Percentiles rank a stretch among this genome's conserved stretches.
Conservation (phyloP, 2,888 invertebrate species). For the Galerucella calmariensis region DNA sequence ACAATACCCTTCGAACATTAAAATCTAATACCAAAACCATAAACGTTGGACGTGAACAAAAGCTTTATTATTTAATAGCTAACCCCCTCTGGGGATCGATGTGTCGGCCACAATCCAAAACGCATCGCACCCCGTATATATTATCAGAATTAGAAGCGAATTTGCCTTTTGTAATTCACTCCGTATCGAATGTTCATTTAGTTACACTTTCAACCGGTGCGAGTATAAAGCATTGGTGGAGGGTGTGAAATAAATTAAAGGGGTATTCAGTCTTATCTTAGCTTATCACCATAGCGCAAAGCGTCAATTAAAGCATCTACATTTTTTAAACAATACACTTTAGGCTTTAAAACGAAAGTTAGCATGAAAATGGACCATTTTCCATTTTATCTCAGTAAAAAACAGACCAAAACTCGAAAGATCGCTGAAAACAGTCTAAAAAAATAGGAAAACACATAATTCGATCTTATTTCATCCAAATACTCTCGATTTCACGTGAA, state of each 20-base stretch:
- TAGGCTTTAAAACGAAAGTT: too few relatives aligned
- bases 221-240: constrained; percentile 24
- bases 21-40: constrained; percentile 41
- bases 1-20: constrained; percentile 33
- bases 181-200: constrained; percentile 65
- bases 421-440: too few relatives aligned
- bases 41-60: constrained; percentile 38
- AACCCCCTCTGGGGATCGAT: constrained; percentile 38
- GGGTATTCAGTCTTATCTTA: too few relatives aligned
- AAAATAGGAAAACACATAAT: too few relatives aligned
- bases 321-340: too few relatives aligned
- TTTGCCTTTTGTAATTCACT: constrained; percentile 58
- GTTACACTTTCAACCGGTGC: constrained; percentile 54
- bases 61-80: constrained; percentile 46
- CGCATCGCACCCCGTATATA: constrained; percentile 17
- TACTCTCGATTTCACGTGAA: too few relatives aligned
- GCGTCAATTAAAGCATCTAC: too few relatives aligned
- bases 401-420: too few relatives aligned
- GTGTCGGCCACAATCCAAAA: constrained; percentile 16
- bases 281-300: too few relatives aligned
- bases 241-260: background rate
- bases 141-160: constrained; percentile 41
- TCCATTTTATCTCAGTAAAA: too few relatives aligned
- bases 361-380: too few relatives aligned
- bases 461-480: too few relatives aligned